phyloP scores from a whole-genome alignment of 2,797 vertebrate species.

The Anisognathus igniventris region DNA sequence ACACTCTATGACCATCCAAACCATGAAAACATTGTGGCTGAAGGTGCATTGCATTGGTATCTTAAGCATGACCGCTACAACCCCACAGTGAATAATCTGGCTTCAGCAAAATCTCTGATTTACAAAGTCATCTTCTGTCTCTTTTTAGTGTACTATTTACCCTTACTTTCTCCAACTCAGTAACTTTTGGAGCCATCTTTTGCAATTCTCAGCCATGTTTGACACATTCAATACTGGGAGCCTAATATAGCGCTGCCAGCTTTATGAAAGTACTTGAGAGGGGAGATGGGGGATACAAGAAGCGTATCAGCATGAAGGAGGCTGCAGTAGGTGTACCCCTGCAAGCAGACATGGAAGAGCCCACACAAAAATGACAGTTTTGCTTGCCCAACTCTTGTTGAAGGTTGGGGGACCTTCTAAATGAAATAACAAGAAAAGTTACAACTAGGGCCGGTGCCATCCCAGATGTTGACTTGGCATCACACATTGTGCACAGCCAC shows the following conservation, averaged over 20 bases:
- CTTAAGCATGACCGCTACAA: neutral
- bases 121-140: neutral
- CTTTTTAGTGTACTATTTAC: neutral
- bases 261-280: neutral
- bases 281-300: fast-evolving
- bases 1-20: neutral
- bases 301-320: neutral
- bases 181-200: neutral
- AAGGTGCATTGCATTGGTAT: neutral
- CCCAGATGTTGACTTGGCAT: neutral
- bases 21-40: neutral
- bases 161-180: neutral
- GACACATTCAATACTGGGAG: neutral
- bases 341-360: neutral
- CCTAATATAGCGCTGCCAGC: neutral
- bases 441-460: neutral
- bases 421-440: neutral
- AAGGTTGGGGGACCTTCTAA: neutral
- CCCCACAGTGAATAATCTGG: neutral
- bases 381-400: neutral
- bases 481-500: fast-evolving
- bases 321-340: neutral
- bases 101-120: neutral
- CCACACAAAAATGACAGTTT: neutral
- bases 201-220: neutral